Conservation (phyloP, 2,888 invertebrate species). For the Lasioglossum marginatum region DNA sequence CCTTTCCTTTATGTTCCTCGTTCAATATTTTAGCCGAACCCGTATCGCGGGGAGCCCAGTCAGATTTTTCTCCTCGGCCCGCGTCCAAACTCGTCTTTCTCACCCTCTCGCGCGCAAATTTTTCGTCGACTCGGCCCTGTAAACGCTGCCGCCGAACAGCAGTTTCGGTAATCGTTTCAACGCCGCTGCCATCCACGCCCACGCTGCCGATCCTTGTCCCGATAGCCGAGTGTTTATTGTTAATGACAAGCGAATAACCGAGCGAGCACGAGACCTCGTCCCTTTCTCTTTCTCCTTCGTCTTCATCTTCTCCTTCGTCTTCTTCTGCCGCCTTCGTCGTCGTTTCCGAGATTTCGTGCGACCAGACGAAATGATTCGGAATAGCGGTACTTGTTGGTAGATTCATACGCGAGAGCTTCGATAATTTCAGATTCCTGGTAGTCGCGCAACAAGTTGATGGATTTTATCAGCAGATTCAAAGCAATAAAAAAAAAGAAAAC, state of each 20-base stretch:
- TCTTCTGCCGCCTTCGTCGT: neutral
- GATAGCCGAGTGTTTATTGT: conserved; percentile 27
- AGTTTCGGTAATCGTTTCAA: conserved; percentile 42
- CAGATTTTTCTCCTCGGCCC: conserved; percentile 55
- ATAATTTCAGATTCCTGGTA: neutral
- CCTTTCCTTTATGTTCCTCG: conserved; percentile 39
- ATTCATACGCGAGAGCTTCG: neutral
- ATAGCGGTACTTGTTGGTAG: neutral
- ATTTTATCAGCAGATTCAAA: neutral
- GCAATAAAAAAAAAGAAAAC: neutral
- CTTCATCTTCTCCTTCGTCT: neutral
- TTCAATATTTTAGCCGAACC: conserved; percentile 63
- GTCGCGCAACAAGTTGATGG: neutral
- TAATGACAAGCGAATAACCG: conserved; percentile 2
- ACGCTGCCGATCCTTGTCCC: neutral
- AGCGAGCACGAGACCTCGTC: neutral
- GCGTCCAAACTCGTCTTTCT: conserved; percentile 35
- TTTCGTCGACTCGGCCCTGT: conserved; percentile 42
- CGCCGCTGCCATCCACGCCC: neutral
- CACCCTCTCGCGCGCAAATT: conserved; percentile 43
- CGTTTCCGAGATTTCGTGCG: neutral
- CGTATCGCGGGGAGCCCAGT: conserved; percentile 23
- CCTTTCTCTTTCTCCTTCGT: neutral
- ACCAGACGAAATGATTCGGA: neutral
- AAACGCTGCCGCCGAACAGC: conserved; percentile 6